These are phyloP conservation scores for Hydrochoerus hydrochaeris DNA, from an alignment of 2,113 vertebrate genomes.

Conservation along the genomic window DNA sequence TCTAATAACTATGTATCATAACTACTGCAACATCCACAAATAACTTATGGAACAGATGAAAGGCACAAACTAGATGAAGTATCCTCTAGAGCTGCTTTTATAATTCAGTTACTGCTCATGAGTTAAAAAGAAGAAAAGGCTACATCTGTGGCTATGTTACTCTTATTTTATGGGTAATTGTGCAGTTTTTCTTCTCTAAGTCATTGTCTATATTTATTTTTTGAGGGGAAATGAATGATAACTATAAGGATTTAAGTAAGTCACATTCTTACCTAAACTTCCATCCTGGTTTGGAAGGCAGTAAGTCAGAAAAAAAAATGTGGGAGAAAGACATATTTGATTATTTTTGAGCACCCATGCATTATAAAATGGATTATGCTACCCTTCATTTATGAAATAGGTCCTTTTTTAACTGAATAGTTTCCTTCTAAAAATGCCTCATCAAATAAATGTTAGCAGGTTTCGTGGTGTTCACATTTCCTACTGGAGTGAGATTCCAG, in stretches of 20 bases:
- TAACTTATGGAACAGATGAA: not conserved
- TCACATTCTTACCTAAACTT: not conserved
- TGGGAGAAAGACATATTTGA: not conserved
- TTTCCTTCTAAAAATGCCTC: not conserved
- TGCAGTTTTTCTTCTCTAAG: not conserved
- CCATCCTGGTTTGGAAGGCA: not conserved
- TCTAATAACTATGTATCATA: not conserved
- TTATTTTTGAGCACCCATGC: not conserved
- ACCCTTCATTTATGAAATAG: not conserved
- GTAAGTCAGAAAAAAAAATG: not conserved
- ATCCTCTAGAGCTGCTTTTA: not conserved
- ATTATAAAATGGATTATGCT: not conserved
- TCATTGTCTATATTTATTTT: not conserved
- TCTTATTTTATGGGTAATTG: not conserved
- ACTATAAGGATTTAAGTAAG: not conserved
- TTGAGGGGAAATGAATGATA: not conserved
- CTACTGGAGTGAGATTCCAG: not conserved
- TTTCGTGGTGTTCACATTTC: not conserved
- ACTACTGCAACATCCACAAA: not conserved
- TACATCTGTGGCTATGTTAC: not conserved
- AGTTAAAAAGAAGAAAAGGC: not conserved
- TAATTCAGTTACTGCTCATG: not conserved
- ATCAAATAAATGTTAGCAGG: not conserved
- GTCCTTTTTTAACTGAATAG: not conserved
- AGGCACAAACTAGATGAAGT: rapidly evolving